Conservation (phyloP, 37 sponge, comb jelly and placozoan genomes). For the Axinella damicornis region DNA sequence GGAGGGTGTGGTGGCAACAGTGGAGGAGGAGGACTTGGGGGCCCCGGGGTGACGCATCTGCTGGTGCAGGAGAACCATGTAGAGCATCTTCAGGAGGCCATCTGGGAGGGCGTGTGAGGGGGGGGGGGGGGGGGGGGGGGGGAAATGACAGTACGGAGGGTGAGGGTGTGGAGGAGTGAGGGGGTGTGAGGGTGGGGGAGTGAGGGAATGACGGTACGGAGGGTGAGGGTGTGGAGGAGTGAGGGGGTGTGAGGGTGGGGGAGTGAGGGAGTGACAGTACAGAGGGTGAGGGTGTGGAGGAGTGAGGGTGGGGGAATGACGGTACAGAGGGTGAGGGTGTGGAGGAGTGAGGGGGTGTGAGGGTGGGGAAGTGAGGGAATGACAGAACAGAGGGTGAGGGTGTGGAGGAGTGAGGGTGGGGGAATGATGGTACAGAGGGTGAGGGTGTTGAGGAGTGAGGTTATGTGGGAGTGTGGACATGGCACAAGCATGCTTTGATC, state of each 20-base stretch:
- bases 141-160: not conserved
- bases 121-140: not conserved
- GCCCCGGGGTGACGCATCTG: constrained; percentile 76
- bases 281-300: too few relatives aligned
- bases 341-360: not conserved
- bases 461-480: too few relatives aligned
- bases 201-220: too few relatives aligned
- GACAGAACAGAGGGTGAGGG: too few relatives aligned
- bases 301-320: too few relatives aligned
- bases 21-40: constrained; percentile 49
- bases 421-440: too few relatives aligned
- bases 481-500: too few relatives aligned
- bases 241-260: too few relatives aligned
- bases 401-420: too few relatives aligned
- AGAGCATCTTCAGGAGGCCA: constrained; percentile 85
- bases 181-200: not conserved
- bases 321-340: not conserved
- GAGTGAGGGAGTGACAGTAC: too few relatives aligned
- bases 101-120: constrained; percentile 29
- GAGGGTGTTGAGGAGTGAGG: too few relatives aligned
- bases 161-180: constrained; percentile 4
- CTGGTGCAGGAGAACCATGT: constrained; percentile 73
- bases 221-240: too few relatives aligned
- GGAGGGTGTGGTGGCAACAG: constrained; percentile 15
- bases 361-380: not conserved